Conservation (phyloP, 2,797 vertebrate genomes). For the Otolemur crassicaudatus region DNA sequence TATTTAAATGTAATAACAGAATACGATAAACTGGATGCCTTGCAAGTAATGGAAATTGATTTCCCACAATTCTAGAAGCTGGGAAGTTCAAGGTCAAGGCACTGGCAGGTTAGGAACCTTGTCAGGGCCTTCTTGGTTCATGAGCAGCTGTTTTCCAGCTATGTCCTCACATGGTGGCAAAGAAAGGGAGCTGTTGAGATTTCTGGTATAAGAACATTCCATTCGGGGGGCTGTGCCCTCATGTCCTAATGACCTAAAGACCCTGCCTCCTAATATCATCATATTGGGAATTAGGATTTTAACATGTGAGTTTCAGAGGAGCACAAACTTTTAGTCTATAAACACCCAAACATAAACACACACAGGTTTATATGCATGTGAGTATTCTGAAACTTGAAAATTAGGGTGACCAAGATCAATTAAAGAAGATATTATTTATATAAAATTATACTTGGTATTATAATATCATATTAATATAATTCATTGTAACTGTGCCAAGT, state of each 20-base stretch:
- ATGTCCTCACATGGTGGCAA: neutral
- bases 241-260: neutral
- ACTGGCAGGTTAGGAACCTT: neutral
- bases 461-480: neutral
- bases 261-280: neutral
- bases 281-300: neutral
- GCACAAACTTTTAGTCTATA: neutral
- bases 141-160: neutral
- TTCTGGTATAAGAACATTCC: neutral
- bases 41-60: neutral
- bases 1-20: neutral
- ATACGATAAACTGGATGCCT: neutral
- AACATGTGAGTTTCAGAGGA: neutral
- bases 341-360: neutral
- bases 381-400: neutral
- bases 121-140: neutral
- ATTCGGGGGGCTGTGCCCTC: neutral
- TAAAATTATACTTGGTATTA: neutral
- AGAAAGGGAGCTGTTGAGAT: neutral
- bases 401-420: neutral
- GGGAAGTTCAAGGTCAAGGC: neutral
- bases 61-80: neutral
- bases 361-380: fast-evolving
- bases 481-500: neutral
- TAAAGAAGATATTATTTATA: neutral